Evolutionary conservation across 1,140 invertebrate genomes (phyloP), one percentile per base, ranked within the genome.

Genomic region (Batillaria attramentaria): DNA sequence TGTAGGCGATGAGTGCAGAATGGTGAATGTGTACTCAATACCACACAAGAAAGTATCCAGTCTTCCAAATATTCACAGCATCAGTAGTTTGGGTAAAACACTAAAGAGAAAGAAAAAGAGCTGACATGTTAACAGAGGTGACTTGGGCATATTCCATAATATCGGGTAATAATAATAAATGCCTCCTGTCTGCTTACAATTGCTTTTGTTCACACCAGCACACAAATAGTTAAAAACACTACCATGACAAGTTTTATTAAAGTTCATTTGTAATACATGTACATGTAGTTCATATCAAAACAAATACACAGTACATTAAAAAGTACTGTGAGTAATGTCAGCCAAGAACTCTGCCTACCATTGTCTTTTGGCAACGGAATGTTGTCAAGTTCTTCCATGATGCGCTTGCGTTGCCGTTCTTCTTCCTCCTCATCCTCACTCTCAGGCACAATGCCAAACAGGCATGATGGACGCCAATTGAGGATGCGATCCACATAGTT

Each of bases 391-490:
- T 69, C 28, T 28, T 50, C 66, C 41, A 70, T 42, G n/a, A 78
- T 41, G 24, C 41, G 50, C 41, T 68, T 62, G 16, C 41, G 18
- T 43, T 79, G 77, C 16, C 68, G 65, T 6, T 77, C 74, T 20
- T 82, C 79, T 31, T 77, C 77, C 31, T 78, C 78, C 5, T 83
- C 80, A 54, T 78, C 78, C 46, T 78, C 79, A 74, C 74, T 79
- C 13, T 77, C 66, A 20, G 73, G 70, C 18, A 50, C n/a, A n/a
- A 76, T 50, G 18, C 79, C 78, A 81, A 82, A 84, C 35, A 83
- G 74, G 78, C 83, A 83, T 33, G 81, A 79, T 13, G 85, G 83
- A 42, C 83, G 69, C 85, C 85, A 86, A 31, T 42, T 82, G 10
- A 82, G 77, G 20, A 86, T 39, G 50, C 81, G 79, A 50, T 79